Conservation (phyloP, 2,888 invertebrate genomes). For the Trimorus sp. region DNA sequence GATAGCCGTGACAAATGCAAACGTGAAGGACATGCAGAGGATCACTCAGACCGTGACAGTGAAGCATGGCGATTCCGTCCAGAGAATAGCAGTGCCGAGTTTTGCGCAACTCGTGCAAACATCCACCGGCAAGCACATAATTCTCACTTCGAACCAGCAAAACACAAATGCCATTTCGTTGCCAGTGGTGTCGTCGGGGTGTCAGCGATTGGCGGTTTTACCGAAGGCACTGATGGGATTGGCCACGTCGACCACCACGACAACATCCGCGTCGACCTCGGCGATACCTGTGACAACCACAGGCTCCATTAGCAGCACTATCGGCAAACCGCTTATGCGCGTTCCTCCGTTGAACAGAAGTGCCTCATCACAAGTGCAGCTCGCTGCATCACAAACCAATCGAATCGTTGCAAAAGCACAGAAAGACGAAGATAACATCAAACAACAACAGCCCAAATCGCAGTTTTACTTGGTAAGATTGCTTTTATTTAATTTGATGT, state of each 20-base stretch:
- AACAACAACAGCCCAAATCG: slow-evolving; percentile 78
- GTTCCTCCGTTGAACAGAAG: slow-evolving; percentile 80
- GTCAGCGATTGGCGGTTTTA: slow-evolving; percentile 84
- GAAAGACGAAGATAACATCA: slow-evolving; percentile 63
- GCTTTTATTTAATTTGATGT: no score
- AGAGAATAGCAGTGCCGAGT: slow-evolving; percentile 79
- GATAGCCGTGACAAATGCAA: slow-evolving; percentile 78
- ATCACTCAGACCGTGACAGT: slow-evolving; percentile 78
- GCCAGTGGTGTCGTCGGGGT: slow-evolving; percentile 82
- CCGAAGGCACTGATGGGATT: slow-evolving; percentile 83
- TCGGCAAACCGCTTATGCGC: slow-evolving; percentile 78
- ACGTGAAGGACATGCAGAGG: slow-evolving; percentile 77
- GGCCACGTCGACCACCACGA: slow-evolving; percentile 70
- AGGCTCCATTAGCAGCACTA: slow-evolving; percentile 68
- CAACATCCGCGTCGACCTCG: not conserved
- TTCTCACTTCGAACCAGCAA: slow-evolving; percentile 83
- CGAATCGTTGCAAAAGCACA: slow-evolving; percentile 40
- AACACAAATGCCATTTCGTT: slow-evolving; percentile 78
- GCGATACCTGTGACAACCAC: slow-evolving; percentile 25
- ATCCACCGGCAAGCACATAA: slow-evolving; percentile 86
- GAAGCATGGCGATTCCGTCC: slow-evolving; percentile 80
- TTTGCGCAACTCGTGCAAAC: slow-evolving; percentile 88
- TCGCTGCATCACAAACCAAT: slow-evolving; percentile 63
- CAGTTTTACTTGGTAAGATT: slow-evolving; percentile 78
- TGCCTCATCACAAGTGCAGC: slow-evolving; percentile 73